phyloP scores from a whole-genome alignment of 2,113 vertebrate species.

The Daboia siamensis region DNA sequence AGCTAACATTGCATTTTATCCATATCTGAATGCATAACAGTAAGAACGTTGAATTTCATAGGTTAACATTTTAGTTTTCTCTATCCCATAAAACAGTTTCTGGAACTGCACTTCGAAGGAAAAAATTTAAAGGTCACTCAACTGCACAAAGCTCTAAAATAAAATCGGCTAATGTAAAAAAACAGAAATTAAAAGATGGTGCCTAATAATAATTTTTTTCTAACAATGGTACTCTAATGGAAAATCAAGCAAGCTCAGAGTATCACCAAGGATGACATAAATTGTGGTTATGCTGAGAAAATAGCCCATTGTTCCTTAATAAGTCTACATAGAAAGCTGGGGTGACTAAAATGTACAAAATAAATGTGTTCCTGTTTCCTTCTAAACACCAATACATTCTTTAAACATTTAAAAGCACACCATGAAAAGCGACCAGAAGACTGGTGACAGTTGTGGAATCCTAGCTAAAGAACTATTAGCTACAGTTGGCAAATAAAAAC shows the following conservation, averaged over 20 bases:
- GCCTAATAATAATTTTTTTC: conserved; percentile 31
- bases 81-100: conserved; percentile 44
- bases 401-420: conserved; percentile 47
- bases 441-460: conserved; percentile 50
- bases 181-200: neutral
- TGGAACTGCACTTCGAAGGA: neutral
- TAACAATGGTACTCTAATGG: conserved; percentile 12
- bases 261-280: conserved; percentile 19
- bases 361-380: conserved; percentile 38
- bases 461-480: conserved; percentile 52
- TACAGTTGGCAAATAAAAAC: conserved; percentile 75
- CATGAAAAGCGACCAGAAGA: conserved; percentile 42
- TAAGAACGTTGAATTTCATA: conserved; percentile 47
- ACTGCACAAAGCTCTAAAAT: neutral
- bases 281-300: conserved; percentile 36
- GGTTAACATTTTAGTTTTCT: conserved; percentile 33
- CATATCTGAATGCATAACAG: conserved; percentile 45
- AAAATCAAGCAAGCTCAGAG: conserved; percentile 37
- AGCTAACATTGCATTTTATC: conserved; percentile 51
- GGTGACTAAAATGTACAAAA: conserved; percentile 36
- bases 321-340: conserved; percentile 39
- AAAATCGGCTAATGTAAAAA: neutral
- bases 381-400: conserved; percentile 17
- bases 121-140: neutral
- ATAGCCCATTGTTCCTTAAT: conserved; percentile 42